Conservation (phyloP, 2,113 vertebrate genomes). For the Lycaon pictus region DNA sequence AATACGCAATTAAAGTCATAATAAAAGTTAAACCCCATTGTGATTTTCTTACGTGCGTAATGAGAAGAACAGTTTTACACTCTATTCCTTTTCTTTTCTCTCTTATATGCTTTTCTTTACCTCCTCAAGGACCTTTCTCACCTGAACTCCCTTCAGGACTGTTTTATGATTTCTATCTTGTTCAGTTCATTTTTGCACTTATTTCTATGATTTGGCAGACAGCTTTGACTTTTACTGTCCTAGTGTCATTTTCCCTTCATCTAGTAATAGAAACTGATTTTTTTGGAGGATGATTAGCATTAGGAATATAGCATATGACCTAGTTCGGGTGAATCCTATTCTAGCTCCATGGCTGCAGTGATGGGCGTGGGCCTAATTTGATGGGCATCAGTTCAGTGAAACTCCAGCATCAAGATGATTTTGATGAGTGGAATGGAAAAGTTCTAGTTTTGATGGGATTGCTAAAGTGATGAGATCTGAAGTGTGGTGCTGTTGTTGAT, state of each 20-base stretch:
- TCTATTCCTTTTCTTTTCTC: not conserved
- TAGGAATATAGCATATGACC: not conserved
- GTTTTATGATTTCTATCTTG: not conserved
- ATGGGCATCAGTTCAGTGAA: not conserved
- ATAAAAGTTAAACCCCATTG: not conserved
- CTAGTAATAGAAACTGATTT: not conserved
- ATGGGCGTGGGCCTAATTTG: not conserved
- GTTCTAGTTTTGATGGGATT: not conserved
- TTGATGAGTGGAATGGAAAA: not conserved
- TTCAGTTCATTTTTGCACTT: not conserved
- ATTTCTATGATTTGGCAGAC: not conserved
- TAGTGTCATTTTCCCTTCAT: not conserved
- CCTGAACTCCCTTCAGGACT: not conserved
- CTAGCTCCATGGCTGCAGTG: not conserved
- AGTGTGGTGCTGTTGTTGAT: not conserved
- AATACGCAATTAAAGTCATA: not conserved
- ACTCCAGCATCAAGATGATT: not conserved
- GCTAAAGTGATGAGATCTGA: not conserved
- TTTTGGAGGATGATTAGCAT: not conserved
- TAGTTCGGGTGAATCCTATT: not conserved
- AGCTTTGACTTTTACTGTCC: not conserved
- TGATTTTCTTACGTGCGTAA: not conserved
- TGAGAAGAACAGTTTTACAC: not conserved
- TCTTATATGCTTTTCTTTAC: not conserved
- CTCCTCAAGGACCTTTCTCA: not conserved